Evolutionary conservation across 2,113 vertebrate genomes (phyloP).

Genomic region (zebrafish (Danio rerio)): GRCz12tu NC_133183.1:45209001-45209500

Average conservation of each 20-base stretch:
- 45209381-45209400: constrained; percentile 4
- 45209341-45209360: background rate
- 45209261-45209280: background rate
- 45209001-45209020: too few relatives aligned
- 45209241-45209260: constrained; percentile 29
- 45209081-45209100: constrained; percentile 51
- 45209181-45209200: constrained; percentile 57
- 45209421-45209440: background rate
- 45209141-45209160: constrained; percentile 38
- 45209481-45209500: background rate
- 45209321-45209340: background rate
- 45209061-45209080: constrained; percentile 21
- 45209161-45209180: constrained; percentile 42
- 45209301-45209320: background rate
- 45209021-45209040: too few relatives aligned
- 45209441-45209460: background rate
- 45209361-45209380: background rate
- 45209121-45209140: constrained; percentile 6
- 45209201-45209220: constrained; percentile 59
- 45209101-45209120: constrained; percentile 25
- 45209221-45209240: constrained; percentile 30
- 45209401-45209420: constrained; percentile 7
- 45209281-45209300: background rate
- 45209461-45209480: too few relatives aligned
- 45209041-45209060: too few relatives aligned